Conservation (phyloP, 2,113 vertebrate species). For the Origma solitaria region DNA sequence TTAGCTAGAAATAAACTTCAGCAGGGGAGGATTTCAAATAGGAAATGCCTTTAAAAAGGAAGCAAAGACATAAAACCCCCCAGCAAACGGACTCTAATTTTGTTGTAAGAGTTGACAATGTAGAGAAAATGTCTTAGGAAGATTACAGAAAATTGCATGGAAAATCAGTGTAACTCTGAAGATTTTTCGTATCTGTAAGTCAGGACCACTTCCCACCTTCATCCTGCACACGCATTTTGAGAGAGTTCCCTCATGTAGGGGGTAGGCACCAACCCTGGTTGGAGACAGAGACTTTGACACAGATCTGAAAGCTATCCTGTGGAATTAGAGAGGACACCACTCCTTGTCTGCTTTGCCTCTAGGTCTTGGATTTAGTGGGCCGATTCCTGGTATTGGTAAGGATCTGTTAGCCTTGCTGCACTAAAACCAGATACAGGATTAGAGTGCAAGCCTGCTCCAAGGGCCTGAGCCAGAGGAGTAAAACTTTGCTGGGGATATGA, state of each 20-base stretch:
- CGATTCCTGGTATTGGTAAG: background rate
- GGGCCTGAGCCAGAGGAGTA: background rate
- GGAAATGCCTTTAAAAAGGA: background rate
- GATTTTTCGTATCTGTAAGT: background rate
- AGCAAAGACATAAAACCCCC: background rate
- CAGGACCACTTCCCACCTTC: background rate
- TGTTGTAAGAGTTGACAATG: background rate
- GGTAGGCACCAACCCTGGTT: background rate
- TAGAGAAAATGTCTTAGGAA: background rate
- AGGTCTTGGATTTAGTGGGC: background rate
- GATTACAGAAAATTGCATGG: background rate
- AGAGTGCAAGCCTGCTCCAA: background rate
- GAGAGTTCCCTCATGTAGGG: background rate
- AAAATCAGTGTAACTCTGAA: background rate
- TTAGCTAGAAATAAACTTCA: background rate
- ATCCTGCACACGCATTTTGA: accelerated
- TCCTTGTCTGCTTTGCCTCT: background rate
- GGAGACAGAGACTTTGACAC: background rate
- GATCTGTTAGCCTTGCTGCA: background rate
- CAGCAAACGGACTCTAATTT: background rate
- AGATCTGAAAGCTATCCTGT: background rate
- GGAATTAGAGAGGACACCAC: background rate
- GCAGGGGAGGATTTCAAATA: background rate
- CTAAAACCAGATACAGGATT: background rate
- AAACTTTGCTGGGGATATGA: background rate